phyloP scores from a whole-genome alignment of 2,113 vertebrate genomes.

The Hystrix cristata region DNA sequence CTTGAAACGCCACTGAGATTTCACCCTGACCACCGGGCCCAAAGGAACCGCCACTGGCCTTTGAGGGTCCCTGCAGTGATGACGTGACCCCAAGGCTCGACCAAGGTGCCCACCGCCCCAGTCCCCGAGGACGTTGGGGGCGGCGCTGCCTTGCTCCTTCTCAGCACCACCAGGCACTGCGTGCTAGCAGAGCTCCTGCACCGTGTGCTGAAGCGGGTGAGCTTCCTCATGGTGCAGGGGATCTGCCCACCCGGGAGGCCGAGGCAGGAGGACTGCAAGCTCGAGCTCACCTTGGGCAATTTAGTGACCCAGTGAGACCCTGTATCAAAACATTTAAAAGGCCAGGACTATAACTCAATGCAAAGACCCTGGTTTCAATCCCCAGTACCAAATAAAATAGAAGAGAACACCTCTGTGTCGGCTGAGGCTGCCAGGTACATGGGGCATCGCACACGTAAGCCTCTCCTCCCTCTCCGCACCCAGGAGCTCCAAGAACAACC shows the following conservation, averaged over 20 bases:
- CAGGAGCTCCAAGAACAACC: slow-evolving; percentile 48
- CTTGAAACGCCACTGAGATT: slow-evolving; percentile 44
- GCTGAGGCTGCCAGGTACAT: slow-evolving; percentile 67
- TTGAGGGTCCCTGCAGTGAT: slow-evolving; percentile 35
- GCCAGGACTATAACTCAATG: background rate
- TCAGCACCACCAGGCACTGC: slow-evolving; percentile 67
- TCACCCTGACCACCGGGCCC: slow-evolving; percentile 66
- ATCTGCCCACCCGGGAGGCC: slow-evolving; percentile 69
- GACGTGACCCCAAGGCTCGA: slow-evolving; percentile 67
- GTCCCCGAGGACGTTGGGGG: background rate
- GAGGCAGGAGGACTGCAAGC: background rate
- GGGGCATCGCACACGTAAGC: slow-evolving; percentile 64
- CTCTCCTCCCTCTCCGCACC: slow-evolving; percentile 15
- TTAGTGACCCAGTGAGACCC: background rate
- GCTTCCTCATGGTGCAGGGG: slow-evolving; percentile 79
- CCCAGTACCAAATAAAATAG: background rate
- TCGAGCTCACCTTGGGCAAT: background rate
- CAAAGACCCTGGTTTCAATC: background rate
- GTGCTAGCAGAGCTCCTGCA: slow-evolving; percentile 64
- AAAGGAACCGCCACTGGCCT: slow-evolving; percentile 68
- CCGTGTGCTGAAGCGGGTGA: slow-evolving; percentile 75
- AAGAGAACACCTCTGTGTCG: slow-evolving; percentile 8
- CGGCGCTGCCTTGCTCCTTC: slow-evolving; percentile 74
- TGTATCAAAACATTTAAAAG: background rate
- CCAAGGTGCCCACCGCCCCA: slow-evolving; percentile 64